Evolutionary conservation across 1,140 invertebrate genomes (phyloP).

Genomic region (Cydia amplana): DNA sequence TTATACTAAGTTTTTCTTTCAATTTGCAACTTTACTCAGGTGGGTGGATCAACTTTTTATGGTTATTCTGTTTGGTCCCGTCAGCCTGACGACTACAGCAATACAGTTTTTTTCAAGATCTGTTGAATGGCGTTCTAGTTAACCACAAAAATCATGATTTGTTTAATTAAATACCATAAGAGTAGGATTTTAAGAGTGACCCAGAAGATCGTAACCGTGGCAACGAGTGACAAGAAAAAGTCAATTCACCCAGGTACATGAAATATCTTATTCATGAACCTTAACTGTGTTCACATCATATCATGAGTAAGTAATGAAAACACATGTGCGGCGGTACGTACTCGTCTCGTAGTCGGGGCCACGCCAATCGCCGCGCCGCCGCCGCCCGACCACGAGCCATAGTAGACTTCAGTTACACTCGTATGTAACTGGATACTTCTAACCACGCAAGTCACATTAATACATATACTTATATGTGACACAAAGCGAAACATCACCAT

Average conservation of each 20-base stretch:
- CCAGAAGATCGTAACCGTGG: too few species aligned
- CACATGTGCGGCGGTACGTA: slow-evolving; percentile 15
- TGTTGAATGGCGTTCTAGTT: too few species aligned
- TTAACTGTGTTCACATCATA: neutral
- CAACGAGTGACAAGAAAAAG: too few species aligned
- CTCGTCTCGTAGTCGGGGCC: neutral
- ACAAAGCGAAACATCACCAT: neutral
- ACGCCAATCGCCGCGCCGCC: neutral
- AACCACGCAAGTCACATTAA: neutral
- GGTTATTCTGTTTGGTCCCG: too few species aligned
- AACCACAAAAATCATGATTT: too few species aligned
- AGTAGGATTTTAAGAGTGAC: too few species aligned
- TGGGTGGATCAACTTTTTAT: too few species aligned
- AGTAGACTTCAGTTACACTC: slow-evolving; percentile 23
- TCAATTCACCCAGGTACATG: too few species aligned
- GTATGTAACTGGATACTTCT: slow-evolving; percentile 5
- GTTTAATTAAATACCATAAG: too few species aligned
- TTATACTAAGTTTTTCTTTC: neutral
- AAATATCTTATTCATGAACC: neutral
- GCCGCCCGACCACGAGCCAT: slow-evolving; percentile 3
- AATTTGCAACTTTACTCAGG: neutral
- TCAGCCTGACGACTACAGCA: too few species aligned
- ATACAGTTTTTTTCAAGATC: too few species aligned
- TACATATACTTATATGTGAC: neutral
- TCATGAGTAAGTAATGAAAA: neutral